phyloP scores from a whole-genome alignment of 2,113 vertebrate species.

The Python bivittatus region DNA sequence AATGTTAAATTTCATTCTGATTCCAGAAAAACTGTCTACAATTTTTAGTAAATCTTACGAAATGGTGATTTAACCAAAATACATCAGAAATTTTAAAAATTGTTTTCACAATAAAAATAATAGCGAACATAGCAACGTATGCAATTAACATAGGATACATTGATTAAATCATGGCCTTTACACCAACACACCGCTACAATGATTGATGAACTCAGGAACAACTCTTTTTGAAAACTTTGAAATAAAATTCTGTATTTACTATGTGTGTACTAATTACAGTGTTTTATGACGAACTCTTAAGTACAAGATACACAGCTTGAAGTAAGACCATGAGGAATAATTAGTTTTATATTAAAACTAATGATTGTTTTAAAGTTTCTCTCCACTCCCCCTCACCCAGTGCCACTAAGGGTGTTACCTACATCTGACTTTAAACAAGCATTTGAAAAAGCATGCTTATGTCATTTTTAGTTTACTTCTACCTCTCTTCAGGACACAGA shows the following conservation, averaged over 20 bases:
- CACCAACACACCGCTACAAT: not conserved
- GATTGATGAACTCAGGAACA: conserved; percentile 7
- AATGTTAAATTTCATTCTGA: conserved; percentile 17
- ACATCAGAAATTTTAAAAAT: not conserved
- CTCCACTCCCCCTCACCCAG: conserved; percentile 17
- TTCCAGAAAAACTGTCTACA: conserved; percentile 28
- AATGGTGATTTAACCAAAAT: conserved; percentile 7
- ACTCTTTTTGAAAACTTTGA: not conserved
- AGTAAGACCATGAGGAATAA: conserved; percentile 35
- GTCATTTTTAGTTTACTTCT: not conserved
- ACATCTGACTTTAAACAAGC: not conserved
- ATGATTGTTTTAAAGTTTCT: conserved; percentile 51
- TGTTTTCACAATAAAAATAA: conserved; percentile 22
- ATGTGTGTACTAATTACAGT: accelerated
- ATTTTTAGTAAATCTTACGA: conserved; percentile 41
- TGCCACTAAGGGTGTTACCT: not conserved
- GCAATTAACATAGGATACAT: conserved; percentile 1
- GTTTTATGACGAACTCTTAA: conserved; percentile 30
- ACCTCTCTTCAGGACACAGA: not conserved
- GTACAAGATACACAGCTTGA: conserved; percentile 2
- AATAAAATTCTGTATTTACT: not conserved
- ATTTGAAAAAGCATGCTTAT: not conserved
- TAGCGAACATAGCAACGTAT: not conserved
- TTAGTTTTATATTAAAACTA: conserved; percentile 41
- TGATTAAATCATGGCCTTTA: not conserved